Evolutionary conservation across 2,888 invertebrate genomes (phyloP), one percentile per base, ranked within the genome.

Genomic region (Lasioglossum marginatum): DNA sequence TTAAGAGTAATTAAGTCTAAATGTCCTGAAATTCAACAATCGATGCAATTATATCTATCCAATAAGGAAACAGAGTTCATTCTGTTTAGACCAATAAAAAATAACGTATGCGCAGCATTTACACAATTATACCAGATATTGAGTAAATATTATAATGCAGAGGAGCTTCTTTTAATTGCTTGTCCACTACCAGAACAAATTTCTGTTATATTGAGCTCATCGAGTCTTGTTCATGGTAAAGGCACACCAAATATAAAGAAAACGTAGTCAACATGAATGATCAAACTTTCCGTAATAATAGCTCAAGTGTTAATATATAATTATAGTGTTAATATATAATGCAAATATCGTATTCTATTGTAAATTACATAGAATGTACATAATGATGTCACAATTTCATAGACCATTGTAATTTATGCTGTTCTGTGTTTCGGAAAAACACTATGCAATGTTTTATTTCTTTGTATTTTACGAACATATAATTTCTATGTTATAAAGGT

Each of bases 41-140:
- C 98, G 23, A 99, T 99, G 98, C 97, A 98, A 89, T 96, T 99
- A 1, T 99, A 99, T 95, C 96, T 99, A 79, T 98, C 99, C 23
- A 99, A 99, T 95, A 97, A 97, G 90, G 99, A 99, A 95, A 99
- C 99, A 0, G 99, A 99, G 95, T 98, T 98, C 92, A 99, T 99
- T 92, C 96, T 99, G 16, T 99, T 99, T 92, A 97, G 99, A 81
- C 99, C 99, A 2, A 98, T 99, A 75, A 97, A 97, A 97, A 98
- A 99, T 94, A 98, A 98, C 92, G 97, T 99, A 0, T 98, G 99
- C 10, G 98, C 97, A 74, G 96, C 97, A 57, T 99, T 99, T 95
- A 97, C 98, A 14, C 98, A 98, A 95, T 95, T 99, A 66, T 97
- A 97, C 90, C 98, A 98, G 94, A 95, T 97, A 34, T 95, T 99